A percentile compares a stretch with the other conserved stretches of the same genome.
These are phyloP conservation scores for Eupeodes luniger DNA, from an alignment of 2,888 invertebrate genomes.

Conservation along the genomic window DNA sequence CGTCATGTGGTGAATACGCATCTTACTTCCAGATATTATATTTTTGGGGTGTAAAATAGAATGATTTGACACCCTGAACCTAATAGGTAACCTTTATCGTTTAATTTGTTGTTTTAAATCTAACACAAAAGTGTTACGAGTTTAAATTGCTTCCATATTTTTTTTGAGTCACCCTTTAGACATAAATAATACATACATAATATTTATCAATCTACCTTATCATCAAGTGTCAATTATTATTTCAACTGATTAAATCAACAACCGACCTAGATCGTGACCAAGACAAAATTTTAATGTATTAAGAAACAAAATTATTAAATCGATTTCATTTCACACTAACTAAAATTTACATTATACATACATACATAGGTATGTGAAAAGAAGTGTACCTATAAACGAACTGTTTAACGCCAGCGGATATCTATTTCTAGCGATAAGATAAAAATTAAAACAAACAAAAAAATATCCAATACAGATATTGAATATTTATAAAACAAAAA, in stretches of 20 bases:
- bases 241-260: constrained; percentile 12
- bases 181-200: background rate
- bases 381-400: background rate
- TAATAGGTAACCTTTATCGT: no score
- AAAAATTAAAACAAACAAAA: constrained; percentile 15
- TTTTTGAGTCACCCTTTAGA: background rate
- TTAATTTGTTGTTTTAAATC: no score
- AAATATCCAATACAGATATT: constrained; percentile 3
- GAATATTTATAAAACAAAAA: background rate
- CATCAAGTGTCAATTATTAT: background rate
- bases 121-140: no score
- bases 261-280: constrained; percentile 18
- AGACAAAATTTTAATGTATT: background rate
- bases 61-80: no score
- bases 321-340: background rate
- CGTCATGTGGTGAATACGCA: no score
- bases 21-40: no score
- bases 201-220: constrained; percentile 3
- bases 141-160: no score
- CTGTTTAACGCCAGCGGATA: constrained; percentile 2
- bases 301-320: background rate
- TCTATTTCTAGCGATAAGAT: constrained; percentile 19
- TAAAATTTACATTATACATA: background rate
- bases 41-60: no score
- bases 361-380: background rate